Conservation (phyloP, 2,888 invertebrate genomes). For the Ormyrus pomaceus region DNA sequence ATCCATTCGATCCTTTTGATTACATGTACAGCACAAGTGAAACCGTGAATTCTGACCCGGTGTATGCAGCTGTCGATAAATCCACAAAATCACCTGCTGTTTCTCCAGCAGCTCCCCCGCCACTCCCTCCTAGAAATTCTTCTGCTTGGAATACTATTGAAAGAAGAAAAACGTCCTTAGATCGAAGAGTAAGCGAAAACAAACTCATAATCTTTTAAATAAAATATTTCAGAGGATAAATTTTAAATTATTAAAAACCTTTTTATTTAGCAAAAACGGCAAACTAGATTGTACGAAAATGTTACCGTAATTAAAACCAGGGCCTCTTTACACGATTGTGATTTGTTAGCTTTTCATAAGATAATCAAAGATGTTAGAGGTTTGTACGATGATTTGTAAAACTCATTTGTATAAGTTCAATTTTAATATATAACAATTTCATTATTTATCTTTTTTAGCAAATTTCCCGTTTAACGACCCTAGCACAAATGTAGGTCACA, state of each 20-base stretch:
- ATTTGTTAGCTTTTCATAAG: slow-evolving; percentile 87
- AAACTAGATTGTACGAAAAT: slow-evolving; percentile 84
- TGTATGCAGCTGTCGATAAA: slow-evolving; percentile 83
- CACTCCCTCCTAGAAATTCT: slow-evolving; percentile 80
- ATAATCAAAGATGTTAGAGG: slow-evolving; percentile 89
- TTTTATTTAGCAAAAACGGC: slow-evolving; percentile 76
- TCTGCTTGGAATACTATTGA: slow-evolving; percentile 77
- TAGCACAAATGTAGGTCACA: slow-evolving; percentile 90
- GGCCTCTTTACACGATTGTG: slow-evolving; percentile 83
- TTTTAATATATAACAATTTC: neutral
- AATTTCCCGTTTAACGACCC: slow-evolving; percentile 86
- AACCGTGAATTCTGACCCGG: slow-evolving; percentile 80
- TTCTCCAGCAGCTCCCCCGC: slow-evolving; percentile 79
- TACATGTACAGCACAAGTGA: slow-evolving; percentile 84
- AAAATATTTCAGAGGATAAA: neutral
- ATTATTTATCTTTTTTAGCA: slow-evolving; percentile 74
- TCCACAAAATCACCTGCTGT: slow-evolving; percentile 77
- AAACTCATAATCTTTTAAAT: neutral
- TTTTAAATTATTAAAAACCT: neutral
- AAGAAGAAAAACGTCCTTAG: slow-evolving; percentile 74
- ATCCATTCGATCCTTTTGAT: slow-evolving; percentile 88
- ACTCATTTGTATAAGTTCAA: no score
- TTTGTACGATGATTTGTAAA: slow-evolving; percentile 73
- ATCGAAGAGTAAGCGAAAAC: slow-evolving; percentile 68
- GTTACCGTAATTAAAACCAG: slow-evolving; percentile 81